Evolutionary conservation across 2,797 vertebrate genomes (phyloP), one percentile per base, ranked within the genome.

Genomic region (Stomatorhinus walkeri): DNA sequence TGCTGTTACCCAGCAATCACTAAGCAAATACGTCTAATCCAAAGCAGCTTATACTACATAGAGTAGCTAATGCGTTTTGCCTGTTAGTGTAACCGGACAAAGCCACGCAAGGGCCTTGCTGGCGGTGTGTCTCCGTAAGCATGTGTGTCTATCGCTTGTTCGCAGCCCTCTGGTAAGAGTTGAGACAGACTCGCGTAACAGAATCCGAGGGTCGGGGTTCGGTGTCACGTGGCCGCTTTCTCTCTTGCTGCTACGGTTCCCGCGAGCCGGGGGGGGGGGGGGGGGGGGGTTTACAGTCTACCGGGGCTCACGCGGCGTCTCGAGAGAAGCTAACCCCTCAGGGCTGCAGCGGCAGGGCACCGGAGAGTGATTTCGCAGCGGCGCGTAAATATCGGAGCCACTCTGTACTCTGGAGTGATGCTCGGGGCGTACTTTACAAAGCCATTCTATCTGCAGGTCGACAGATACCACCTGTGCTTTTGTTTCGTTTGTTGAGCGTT

Each of bases 401-500:
- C 51, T 32, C 51, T 3, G 51, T 40, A 56, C 52, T 59, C 51
- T 40, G 32, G 28, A 49, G 81, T 85, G 81, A 51, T 51, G 81
- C 46, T 24, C 81, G 10, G 24, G 16, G 32, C 51, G 6, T 40
- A 12, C 16, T 87, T 59, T 56, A 87, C 22, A 59, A 87, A 87
- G 85, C 51, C 51, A 59, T 54, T 40, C 32, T 8, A 43, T 51
- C 28, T 59, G 49, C 28, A 87, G 85, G 85, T 59, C 52, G 28
- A 59, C 49, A 56, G 49, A 52, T 28, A 87, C 14, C 36, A 40
- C 32, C 19, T 40, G 51, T 87, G 49, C 81, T 51, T 85, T 51
- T 14, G 81, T 51, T 85, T 85, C 28, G n/a, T 51, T 48, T 76
- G 10, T 76, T 85, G 52, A n/a, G 85, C 59, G 32, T 87, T 87